Evolutionary conservation across 2,797 vertebrate species (phyloP).

Genomic region (Glossophaga mutica): DNA sequence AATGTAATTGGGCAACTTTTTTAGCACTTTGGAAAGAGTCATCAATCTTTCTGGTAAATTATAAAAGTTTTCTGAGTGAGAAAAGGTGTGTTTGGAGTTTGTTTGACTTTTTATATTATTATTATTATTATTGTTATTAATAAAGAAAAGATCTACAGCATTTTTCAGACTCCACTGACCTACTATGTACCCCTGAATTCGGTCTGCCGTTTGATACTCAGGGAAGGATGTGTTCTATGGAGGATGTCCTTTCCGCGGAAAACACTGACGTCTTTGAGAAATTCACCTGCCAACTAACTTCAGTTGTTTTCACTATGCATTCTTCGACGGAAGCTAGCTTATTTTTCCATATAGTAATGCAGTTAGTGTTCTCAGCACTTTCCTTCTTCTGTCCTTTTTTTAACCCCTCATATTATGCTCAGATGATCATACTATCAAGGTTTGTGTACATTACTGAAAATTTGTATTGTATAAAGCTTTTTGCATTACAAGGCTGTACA

Average conservation of each 20-base stretch:
- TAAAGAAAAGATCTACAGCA: slow-evolving; percentile 78
- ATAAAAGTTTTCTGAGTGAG: slow-evolving; percentile 82
- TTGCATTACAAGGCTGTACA: slow-evolving; percentile 99
- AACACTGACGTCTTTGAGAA: slow-evolving; percentile 81
- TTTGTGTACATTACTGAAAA: slow-evolving; percentile 91
- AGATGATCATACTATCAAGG: slow-evolving; percentile 81
- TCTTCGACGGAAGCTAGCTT: slow-evolving; percentile 77
- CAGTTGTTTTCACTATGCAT: slow-evolving; percentile 80
- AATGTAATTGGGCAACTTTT: slow-evolving; percentile 86
- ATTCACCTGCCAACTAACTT: slow-evolving; percentile 77
- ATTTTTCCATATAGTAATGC: slow-evolving; percentile 85
- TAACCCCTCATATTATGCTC: slow-evolving; percentile 88
- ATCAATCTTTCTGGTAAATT: slow-evolving; percentile 84
- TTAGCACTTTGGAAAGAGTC: slow-evolving; percentile 91
- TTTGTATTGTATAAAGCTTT: slow-evolving; percentile 99
- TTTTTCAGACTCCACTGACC: slow-evolving; percentile 81
- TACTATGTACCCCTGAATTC: slow-evolving; percentile 67
- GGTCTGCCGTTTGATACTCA: slow-evolving; percentile 80
- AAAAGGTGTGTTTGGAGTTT: slow-evolving; percentile 82
- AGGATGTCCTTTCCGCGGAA: slow-evolving; percentile 73
- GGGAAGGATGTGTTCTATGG: slow-evolving; percentile 77
- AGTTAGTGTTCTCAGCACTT: slow-evolving; percentile 86
- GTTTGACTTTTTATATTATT: slow-evolving; percentile 84
- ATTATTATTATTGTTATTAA: slow-evolving; percentile 75
- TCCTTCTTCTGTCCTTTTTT: slow-evolving; percentile 81